These are phyloP conservation scores for Moxostoma hubbsi DNA, from an alignment of 2,797 vertebrate genomes.

Conservation along the genomic window DNA sequence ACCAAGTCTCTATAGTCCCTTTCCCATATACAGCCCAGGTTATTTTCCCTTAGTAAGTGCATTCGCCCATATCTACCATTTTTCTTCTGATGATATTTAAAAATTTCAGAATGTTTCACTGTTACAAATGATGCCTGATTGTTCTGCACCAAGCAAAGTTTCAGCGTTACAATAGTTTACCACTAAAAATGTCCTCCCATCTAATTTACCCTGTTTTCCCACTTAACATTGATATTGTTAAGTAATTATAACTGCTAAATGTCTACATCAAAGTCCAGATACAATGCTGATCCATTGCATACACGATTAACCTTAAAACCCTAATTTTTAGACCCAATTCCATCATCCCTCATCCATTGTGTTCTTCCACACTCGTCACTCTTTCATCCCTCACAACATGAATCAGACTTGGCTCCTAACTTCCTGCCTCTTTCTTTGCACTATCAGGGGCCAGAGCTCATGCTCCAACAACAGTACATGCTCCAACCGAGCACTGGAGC, in stretches of 20 bases:
- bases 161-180: background rate
- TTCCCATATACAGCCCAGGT: too few relatives aligned
- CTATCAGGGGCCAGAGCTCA: slow-evolving; percentile 42
- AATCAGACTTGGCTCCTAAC: slow-evolving; percentile 41
- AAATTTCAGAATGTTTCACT: too few relatives aligned
- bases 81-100: too few relatives aligned
- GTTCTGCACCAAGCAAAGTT: too few relatives aligned
- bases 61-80: too few relatives aligned
- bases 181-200: background rate
- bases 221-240: background rate
- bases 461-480: too few relatives aligned
- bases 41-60: too few relatives aligned
- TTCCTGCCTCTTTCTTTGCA: slow-evolving; percentile 21
- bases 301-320: slow-evolving; percentile 40
- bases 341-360: slow-evolving; percentile 9
- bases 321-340: background rate
- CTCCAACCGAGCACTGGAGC: too few relatives aligned
- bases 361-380: slow-evolving; percentile 18
- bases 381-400: slow-evolving; percentile 27
- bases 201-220: background rate
- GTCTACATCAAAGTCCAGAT: slow-evolving; percentile 33
- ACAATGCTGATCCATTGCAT: slow-evolving; percentile 37
- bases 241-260: slow-evolving; percentile 36
- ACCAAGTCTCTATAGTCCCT: too few relatives aligned
- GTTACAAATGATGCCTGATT: too few relatives aligned